Percentiles rank a stretch among this genome's conserved stretches.
Conservation (phyloP, 2,797 vertebrate species). For the Alca torda region DNA sequence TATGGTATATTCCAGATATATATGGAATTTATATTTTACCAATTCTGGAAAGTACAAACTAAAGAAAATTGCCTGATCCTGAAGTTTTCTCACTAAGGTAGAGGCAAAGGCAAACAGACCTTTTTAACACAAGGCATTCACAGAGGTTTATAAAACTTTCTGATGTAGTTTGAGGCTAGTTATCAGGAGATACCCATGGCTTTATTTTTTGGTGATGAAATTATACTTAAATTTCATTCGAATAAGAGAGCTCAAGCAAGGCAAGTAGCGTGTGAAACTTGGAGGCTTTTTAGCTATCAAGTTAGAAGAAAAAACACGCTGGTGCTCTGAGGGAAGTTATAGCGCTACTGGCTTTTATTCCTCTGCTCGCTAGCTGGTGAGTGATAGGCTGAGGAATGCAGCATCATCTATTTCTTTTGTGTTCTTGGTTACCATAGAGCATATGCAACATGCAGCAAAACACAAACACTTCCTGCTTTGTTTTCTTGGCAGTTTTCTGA, state of each 20-base stretch:
- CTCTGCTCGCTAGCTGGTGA: conserved; percentile 22
- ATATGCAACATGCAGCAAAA: conserved; percentile 45
- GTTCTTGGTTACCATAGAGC: conserved; percentile 55
- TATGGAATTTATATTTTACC: neutral
- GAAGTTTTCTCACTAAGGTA: neutral
- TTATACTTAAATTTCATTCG: neutral
- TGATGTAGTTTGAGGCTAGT: neutral
- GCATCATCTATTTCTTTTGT: conserved; percentile 64
- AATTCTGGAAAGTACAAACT: neutral
- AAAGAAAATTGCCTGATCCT: neutral
- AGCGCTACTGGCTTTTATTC: neutral
- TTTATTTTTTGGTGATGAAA: neutral
- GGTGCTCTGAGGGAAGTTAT: neutral
- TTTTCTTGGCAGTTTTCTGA: conserved; percentile 59
- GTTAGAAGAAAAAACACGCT: neutral
- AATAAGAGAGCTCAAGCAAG: neutral
- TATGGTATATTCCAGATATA: neutral
- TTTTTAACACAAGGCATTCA: neutral
- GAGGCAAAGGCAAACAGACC: neutral
- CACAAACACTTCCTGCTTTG: conserved; percentile 60
- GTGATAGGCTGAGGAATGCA: conserved; percentile 42
- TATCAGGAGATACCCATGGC: neutral
- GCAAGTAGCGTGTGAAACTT: neutral
- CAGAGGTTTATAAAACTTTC: neutral
- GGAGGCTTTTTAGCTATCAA: neutral